Evolutionary conservation across 2,888 invertebrate species (phyloP), one percentile per base, ranked within the genome.

Genomic region (Drosophila greeni): DNA sequence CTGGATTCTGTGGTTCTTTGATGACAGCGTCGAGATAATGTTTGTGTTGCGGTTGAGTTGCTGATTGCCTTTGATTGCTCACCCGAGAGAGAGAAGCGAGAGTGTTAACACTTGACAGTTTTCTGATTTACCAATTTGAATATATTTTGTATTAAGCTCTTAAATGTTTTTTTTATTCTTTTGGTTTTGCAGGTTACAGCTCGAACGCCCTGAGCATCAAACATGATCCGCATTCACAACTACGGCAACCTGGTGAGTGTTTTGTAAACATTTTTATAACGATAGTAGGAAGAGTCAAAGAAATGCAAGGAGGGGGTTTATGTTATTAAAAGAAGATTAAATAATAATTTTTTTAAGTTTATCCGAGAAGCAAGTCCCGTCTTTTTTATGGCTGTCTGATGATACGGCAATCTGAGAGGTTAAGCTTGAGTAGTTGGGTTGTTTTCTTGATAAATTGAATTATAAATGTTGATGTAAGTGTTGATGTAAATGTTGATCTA

Each of bases 221-320:
- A 74, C 90, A 96, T 89, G 96, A 96, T 89, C 94, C 95, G 54
- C 96, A 96, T 90, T 92, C 95, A 86, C 96, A 96, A 90, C 92
- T 96, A 82, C 92, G 96, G 87, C 96, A 96, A 91, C 95, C 96
- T 91, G 95, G 96, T 95, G 89, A 91, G 91, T 86, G 91, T 86
- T 34, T 2, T 29, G 3, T 12, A 9, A 31, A 7, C 8, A 12
- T 34, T 24, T 20, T 8, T 3, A 11, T 18, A n/a, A 11, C 2
- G 2, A 7, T 29, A n/a, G 16, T 1, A 5, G 8, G 11, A 2
- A 16, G 5, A 51, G 36, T 26, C n/a, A 20, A 26, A 49, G 8
- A 14, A 51, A 36, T 36, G 20, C 36, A 36, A 26, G 11, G 23
- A 20, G 20, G 18, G 4, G 2, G 2, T 26, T 24, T 43, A 42